Evolutionary conservation across 2,888 invertebrate genomes (phyloP).

Genomic region (Tinea semifulvella): DNA sequence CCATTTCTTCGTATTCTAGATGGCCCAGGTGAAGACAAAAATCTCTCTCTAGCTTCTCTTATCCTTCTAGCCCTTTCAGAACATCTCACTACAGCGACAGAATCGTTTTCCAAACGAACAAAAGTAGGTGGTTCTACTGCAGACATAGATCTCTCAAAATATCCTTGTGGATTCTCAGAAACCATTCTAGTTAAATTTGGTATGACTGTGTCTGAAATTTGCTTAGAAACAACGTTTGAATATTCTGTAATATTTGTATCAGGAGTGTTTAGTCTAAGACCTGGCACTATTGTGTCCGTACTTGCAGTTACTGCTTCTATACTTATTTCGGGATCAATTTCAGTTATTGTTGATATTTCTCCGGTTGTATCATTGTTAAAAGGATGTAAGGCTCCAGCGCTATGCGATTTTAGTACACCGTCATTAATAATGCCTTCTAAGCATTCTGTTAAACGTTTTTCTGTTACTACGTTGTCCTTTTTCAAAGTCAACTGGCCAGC

Average conservation of each 20-base stretch:
- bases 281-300: slow-evolving; percentile 46
- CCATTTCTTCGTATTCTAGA: slow-evolving; percentile 44
- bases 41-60: slow-evolving; percentile 76
- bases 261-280: slow-evolving; percentile 20
- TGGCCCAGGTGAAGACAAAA: slow-evolving; percentile 62
- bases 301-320: slow-evolving; percentile 46
- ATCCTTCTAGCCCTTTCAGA: slow-evolving; percentile 67
- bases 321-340: slow-evolving; percentile 33
- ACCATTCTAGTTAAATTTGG: slow-evolving; percentile 41
- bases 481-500: slow-evolving; percentile 55
- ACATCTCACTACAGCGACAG: slow-evolving; percentile 38
- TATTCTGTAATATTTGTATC: slow-evolving; percentile 18
- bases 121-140: slow-evolving; percentile 29
- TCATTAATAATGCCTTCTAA: slow-evolving; percentile 29
- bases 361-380: slow-evolving; percentile 23
- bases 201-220: slow-evolving; percentile 39
- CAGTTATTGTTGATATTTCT: background rate
- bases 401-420: slow-evolving; percentile 54
- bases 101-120: slow-evolving; percentile 26
- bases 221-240: slow-evolving; percentile 27
- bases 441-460: slow-evolving; percentile 38
- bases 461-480: slow-evolving; percentile 40
- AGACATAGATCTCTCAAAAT: slow-evolving; percentile 43
- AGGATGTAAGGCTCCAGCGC: slow-evolving; percentile 52
- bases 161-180: slow-evolving; percentile 30